phyloP scores from a whole-genome alignment of 2,113 vertebrate species.

The Perca schrenkii region DNA sequence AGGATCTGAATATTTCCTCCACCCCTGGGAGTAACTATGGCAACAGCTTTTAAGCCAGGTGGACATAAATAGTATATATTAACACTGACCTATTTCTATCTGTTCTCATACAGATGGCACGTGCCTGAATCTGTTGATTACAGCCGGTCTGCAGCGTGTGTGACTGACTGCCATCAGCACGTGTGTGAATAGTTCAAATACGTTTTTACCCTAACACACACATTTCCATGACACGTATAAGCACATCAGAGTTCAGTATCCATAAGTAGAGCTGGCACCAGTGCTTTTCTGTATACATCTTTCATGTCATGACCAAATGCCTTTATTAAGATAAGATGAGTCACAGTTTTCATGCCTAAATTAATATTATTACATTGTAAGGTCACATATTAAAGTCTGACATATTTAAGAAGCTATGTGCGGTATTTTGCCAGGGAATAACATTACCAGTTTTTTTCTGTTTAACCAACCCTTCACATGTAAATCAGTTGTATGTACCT shows the following conservation, averaged over 20 bases:
- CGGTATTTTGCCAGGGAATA: neutral
- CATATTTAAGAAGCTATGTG: neutral
- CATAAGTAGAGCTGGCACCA: neutral
- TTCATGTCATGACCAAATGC: neutral
- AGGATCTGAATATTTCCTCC: neutral
- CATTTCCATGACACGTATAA: neutral
- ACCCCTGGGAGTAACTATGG: slow-evolving; percentile 11
- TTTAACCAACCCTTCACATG: neutral
- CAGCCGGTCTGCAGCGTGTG: neutral
- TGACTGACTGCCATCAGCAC: neutral
- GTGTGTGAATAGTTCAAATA: slow-evolving; percentile 3
- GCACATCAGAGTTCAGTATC: neutral
- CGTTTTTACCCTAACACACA: neutral
- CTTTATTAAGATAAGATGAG: neutral
- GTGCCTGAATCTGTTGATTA: slow-evolving; percentile 12
- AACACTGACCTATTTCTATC: slow-evolving; percentile 52
- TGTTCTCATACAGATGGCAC: slow-evolving; percentile 2
- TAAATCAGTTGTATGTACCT: too few relatives aligned
- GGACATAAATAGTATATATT: slow-evolving; percentile 9
- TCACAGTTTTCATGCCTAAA: neutral
- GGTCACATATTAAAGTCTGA: neutral
- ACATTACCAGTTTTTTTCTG: neutral
- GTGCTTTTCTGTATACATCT: neutral
- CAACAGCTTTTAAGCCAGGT: slow-evolving; percentile 38
- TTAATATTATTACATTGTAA: neutral